These are phyloP conservation scores for Aplocera efformata DNA, from an alignment of 2,888 invertebrate genomes.

Conservation along the genomic window DNA sequence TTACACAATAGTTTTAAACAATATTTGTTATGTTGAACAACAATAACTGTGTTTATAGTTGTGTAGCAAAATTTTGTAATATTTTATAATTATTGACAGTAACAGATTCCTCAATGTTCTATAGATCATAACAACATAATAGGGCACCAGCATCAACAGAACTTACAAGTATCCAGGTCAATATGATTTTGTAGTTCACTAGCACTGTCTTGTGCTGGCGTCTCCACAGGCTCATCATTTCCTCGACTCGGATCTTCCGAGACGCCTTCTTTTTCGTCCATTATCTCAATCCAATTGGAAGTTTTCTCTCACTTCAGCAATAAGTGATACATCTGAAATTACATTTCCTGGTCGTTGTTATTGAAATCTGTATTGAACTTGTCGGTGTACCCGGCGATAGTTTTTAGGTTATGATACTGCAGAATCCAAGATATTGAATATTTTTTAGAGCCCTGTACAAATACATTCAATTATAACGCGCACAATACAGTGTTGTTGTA, in stretches of 20 bases:
- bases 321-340: slow-evolving; percentile 54
- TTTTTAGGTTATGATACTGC: slow-evolving; percentile 64
- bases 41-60: no score
- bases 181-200: slow-evolving; percentile 60
- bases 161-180: slow-evolving; percentile 47
- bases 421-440: slow-evolving; percentile 11
- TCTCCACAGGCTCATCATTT: slow-evolving; percentile 27
- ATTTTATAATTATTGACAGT: no score
- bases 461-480: not conserved
- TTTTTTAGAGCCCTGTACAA: not conserved
- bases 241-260: slow-evolving; percentile 36
- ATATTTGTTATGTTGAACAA: no score
- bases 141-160: no score
- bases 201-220: slow-evolving; percentile 26
- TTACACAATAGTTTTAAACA: no score
- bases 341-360: slow-evolving; percentile 6
- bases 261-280: slow-evolving; percentile 62
- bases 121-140: no score
- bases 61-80: no score
- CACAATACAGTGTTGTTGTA: not conserved
- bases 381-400: slow-evolving; percentile 54
- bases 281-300: slow-evolving; percentile 52
- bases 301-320: slow-evolving; percentile 32
- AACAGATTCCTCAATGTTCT: no score
- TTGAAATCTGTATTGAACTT: slow-evolving; percentile 5